Percentiles rank a stretch among this genome's conserved stretches.
Evolutionary conservation across 2,888 invertebrate genomes (phyloP).

Genomic region (Drosophila helvetica): DNA sequence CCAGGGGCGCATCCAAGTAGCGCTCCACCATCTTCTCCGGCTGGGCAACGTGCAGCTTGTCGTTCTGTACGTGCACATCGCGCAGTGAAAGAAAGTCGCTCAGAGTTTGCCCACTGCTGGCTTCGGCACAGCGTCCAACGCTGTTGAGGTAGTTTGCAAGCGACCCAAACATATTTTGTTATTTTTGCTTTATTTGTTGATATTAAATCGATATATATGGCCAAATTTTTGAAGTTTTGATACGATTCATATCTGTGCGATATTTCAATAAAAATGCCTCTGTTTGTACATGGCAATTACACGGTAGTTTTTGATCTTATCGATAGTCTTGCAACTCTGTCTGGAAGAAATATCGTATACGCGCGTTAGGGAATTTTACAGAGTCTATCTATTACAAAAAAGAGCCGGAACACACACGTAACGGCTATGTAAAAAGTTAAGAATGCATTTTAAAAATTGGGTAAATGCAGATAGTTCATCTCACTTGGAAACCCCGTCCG

Average conservation of each 20-base stretch:
- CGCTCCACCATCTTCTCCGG: conserved; percentile 89
- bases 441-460: neutral
- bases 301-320: no score
- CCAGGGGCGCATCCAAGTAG: conserved; percentile 89
- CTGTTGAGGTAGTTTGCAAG: conserved; percentile 82
- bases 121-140: conserved; percentile 87
- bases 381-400: neutral
- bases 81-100: conserved; percentile 87
- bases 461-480: neutral
- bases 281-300: no score
- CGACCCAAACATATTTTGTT: conserved; percentile 66
- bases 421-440: neutral
- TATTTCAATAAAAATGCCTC: no score
- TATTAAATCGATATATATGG: no score
- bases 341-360: neutral
- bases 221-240: no score
- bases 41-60: conserved; percentile 88
- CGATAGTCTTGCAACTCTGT: neutral
- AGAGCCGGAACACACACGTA: neutral
- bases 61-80: conserved; percentile 90
- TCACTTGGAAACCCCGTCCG: neutral
- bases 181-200: conserved; percentile 5
- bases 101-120: conserved; percentile 86
- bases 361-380: neutral
- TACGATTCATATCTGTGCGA: no score